Evolutionary conservation across 2,888 invertebrate species (phyloP).

Genomic region (Timema podura): DNA sequence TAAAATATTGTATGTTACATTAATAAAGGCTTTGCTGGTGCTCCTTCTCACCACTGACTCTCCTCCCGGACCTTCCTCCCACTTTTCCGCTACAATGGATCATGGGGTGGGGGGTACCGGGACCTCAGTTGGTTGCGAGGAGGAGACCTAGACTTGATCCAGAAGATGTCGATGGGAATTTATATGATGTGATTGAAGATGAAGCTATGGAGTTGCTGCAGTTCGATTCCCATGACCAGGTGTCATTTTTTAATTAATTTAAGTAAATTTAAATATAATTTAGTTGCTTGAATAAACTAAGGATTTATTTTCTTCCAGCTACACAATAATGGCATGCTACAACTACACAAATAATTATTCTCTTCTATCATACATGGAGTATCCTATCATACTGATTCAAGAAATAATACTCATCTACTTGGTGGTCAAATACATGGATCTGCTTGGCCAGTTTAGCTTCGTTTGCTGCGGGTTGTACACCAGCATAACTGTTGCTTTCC

Average conservation of each 20-base stretch:
- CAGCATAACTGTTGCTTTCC: conserved; percentile 46
- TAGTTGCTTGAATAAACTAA: conserved; percentile 16
- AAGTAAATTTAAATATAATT: not conserved
- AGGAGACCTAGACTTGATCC: no score
- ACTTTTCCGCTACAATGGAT: no score
- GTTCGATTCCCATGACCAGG: no score
- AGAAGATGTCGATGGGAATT: no score
- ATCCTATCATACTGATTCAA: conserved; percentile 74
- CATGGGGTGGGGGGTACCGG: no score
- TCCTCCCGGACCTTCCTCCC: no score
- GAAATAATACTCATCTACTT: conserved; percentile 68
- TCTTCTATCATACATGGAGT: conserved; percentile 75
- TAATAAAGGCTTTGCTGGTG: no score
- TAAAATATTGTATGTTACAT: no score
- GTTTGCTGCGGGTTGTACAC: conserved; percentile 44
- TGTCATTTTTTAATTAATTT: not conserved
- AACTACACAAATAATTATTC: conserved; percentile 72
- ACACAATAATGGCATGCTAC: conserved; percentile 75
- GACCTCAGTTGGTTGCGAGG: no score
- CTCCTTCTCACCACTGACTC: no score
- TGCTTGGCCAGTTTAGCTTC: conserved; percentile 48
- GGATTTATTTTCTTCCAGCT: conserved; percentile 54
- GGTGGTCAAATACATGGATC: conserved; percentile 62
- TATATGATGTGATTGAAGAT: no score
- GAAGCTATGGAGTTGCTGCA: no score